Base-by-base conservation (phyloP, 2,113 vertebrate species). In the Mugil cephalus region DNA sequence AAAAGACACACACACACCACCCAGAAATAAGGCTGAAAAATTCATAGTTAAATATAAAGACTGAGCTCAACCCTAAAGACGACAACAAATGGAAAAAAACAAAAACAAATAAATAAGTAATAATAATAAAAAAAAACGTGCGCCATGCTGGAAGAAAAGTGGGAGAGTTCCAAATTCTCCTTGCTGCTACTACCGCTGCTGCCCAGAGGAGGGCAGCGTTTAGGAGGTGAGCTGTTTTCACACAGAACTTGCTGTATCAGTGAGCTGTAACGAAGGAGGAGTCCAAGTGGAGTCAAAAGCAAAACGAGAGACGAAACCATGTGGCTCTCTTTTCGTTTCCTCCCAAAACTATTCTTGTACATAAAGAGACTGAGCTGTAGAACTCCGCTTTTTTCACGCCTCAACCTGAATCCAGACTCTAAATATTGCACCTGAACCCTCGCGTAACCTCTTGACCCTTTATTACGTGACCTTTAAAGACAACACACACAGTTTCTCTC, bases 141-240 rank as follows among this genome's bases (percentile, higher is more conserved):
- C 40, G 46, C 59, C 63, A 77, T 55, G 71, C 77, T 69, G 74
- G 82, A 79, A 69, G 79, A 81, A 67, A 68, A 81, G 79, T 85
- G 51, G 81, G 85, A 83, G 76, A 80, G 60, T 40, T 43, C 10
- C 1, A 46, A 58, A 78, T 38, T 86, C 82, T 88, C 90, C 82
- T 83, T 89, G 84, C 84, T 91, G 85, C 91, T 90, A 74, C 72
- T 77, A 83, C 88, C 9, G 8, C 82, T 73, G 84, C 84, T 87
- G 87, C 69, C 88, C 89, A 86, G 54, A 62, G 52, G 71, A 81
- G 84, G 87, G 83, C 86, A 69, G 84, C 35, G 14, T 51, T 74
- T 52, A 60, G 58, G 73, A 73, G 10, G 46, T 69, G 69, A 42
- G 48, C 82, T 76, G 65, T 61, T 69, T 62, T 59, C 19, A 71